These are phyloP conservation scores for Zygaena filipendulae DNA, from an alignment of 2,888 invertebrate genomes.

Conservation along the genomic window DNA sequence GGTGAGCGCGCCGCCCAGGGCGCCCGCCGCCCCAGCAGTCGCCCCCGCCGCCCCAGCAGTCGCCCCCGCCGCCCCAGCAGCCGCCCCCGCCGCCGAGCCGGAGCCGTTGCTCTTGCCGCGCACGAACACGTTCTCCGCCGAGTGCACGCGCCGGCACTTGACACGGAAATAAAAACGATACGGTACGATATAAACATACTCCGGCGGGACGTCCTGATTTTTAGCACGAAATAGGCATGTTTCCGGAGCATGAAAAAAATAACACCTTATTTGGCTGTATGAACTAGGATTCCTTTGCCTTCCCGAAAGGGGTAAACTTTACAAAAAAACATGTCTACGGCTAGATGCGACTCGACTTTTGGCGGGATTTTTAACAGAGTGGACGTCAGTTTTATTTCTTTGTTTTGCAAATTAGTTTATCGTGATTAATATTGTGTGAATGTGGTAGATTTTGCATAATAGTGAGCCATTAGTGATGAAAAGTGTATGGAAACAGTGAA, in stretches of 20 bases:
- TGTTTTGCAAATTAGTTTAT: too few relatives aligned
- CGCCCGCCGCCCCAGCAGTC: constrained; percentile 15
- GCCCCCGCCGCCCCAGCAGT: constrained; percentile 25
- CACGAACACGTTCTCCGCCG: constrained; percentile 71
- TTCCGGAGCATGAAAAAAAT: not conserved
- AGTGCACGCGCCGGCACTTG: constrained; percentile 79
- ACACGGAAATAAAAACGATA: constrained; percentile 12
- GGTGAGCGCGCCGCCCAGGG: constrained; percentile 52
- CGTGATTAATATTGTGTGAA: too few relatives aligned
- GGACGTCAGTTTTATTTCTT: too few relatives aligned
- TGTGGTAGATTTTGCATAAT: too few relatives aligned
- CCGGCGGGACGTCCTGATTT: not conserved
- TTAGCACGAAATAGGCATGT: not conserved
- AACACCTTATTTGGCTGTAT: not conserved
- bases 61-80: constrained; percentile 26
- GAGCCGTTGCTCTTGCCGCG: constrained; percentile 39
- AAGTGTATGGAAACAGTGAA: too few relatives aligned
- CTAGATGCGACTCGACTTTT: too few relatives aligned
- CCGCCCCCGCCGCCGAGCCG: constrained; percentile 27
- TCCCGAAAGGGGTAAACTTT: too few relatives aligned
- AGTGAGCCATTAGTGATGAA: too few relatives aligned
- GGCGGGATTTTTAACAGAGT: too few relatives aligned
- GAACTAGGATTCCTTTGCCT: too few relatives aligned
- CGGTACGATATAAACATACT: not conserved
- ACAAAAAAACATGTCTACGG: too few relatives aligned